Evolutionary conservation across 1,140 invertebrate genomes (phyloP).

Genomic region (Hylaeus anthracinus): DNA sequence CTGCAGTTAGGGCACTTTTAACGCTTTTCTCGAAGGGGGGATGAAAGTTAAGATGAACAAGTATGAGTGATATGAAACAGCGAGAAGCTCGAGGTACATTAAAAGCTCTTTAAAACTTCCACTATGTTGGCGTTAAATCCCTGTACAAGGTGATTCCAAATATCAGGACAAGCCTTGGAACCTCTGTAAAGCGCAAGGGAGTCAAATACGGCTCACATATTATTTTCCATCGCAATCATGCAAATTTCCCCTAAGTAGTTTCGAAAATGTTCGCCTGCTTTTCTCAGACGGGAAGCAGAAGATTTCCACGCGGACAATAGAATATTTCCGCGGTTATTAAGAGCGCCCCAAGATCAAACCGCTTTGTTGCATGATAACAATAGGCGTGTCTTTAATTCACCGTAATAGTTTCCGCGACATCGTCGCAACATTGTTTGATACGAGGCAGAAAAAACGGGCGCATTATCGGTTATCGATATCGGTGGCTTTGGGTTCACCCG

Average conservation of each 20-base stretch:
- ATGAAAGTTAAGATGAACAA: background rate
- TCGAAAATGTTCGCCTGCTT: background rate
- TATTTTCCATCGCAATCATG: too few relatives aligned
- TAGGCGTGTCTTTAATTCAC: constrained; percentile 37
- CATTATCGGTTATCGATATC: constrained; percentile 60
- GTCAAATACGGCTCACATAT: too few relatives aligned
- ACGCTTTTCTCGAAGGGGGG: background rate
- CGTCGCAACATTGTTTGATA: constrained; percentile 30
- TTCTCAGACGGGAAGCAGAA: background rate
- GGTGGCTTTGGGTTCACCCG: constrained; percentile 27
- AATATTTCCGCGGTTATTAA: background rate
- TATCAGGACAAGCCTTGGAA: too few relatives aligned
- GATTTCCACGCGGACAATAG: background rate
- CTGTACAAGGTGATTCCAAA: too few relatives aligned
- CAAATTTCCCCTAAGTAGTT: too few relatives aligned
- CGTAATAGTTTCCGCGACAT: constrained; percentile 48
- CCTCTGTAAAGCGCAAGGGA: too few relatives aligned
- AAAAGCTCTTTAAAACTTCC: background rate
- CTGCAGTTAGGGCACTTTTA: constrained; percentile 9
- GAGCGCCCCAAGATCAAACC: constrained; percentile 7
- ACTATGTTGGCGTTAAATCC: too few relatives aligned
- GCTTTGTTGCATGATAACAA: constrained; percentile 22
- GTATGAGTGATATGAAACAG: background rate
- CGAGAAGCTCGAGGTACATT: too few relatives aligned
- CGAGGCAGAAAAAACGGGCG: constrained; percentile 23